A percentile compares a stretch with the other conserved stretches of the same genome.
These are phyloP conservation scores for Notamacropus eugenii DNA, from an alignment of 2,797 vertebrate genomes.

Conservation along the genomic window DNA sequence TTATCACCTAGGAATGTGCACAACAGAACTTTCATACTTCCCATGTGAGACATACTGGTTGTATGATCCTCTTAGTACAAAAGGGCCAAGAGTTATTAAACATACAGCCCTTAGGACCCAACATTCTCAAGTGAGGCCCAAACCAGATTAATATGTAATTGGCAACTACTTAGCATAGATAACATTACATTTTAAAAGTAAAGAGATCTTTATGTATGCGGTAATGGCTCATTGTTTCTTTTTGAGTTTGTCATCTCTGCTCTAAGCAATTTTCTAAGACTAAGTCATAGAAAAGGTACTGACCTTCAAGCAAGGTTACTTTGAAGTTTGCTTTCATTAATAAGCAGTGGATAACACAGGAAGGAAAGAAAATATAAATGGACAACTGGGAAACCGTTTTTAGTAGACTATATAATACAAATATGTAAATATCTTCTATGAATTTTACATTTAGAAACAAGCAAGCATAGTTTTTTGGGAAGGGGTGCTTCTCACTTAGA, in stretches of 20 bases:
- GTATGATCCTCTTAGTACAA: not conserved
- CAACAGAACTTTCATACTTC: too few species aligned
- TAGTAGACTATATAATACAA: slow-evolving; percentile 46
- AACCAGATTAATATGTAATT: not conserved
- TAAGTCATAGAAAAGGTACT: slow-evolving; percentile 24
- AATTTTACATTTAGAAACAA: slow-evolving; percentile 73
- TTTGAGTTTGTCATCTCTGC: slow-evolving; percentile 20
- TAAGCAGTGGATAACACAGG: not conserved
- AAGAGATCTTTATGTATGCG: not conserved
- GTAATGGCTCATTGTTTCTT: slow-evolving; percentile 31
- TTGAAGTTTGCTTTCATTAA: not conserved
- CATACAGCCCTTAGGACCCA: not conserved
- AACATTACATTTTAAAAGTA: not conserved
- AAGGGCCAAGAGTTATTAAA: too few species aligned
- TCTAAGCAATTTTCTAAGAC: slow-evolving; percentile 64
- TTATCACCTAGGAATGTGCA: too few species aligned
- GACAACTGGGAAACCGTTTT: slow-evolving; percentile 59
- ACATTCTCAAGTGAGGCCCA: not conserved
- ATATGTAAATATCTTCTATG: slow-evolving; percentile 53
- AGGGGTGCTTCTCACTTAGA: not conserved
- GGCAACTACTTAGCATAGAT: not conserved
- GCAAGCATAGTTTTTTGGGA: not conserved
- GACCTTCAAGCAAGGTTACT: not conserved
- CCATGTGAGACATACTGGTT: not conserved
- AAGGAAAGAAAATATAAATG: slow-evolving; percentile 62